Conservation (phyloP, 2,888 invertebrate genomes). For the Aleiodes testaceus region DNA sequence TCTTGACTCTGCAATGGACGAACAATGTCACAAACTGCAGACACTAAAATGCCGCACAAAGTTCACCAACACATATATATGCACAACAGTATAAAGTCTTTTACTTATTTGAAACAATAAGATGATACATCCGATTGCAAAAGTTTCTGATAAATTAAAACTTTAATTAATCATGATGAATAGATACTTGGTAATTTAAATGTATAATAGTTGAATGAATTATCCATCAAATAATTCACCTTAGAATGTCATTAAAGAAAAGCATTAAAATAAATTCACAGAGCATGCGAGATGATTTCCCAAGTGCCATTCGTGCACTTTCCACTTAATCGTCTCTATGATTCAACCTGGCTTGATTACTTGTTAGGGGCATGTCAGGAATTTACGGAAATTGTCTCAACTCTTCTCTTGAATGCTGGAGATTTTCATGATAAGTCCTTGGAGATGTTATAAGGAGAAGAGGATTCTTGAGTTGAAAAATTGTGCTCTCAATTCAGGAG, state of each 20-base stretch:
- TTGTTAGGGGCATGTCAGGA: slow-evolving; percentile 23
- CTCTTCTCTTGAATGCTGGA: slow-evolving; percentile 17
- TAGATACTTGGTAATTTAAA: background rate
- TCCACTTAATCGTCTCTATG: slow-evolving; percentile 61
- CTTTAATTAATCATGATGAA: background rate
- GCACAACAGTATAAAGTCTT: no score
- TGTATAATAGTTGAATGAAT: background rate
- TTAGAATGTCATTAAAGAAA: slow-evolving; percentile 18
- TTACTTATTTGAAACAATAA: no score
- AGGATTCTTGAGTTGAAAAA: no score
- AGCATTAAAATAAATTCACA: slow-evolving; percentile 9
- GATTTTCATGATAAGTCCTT: background rate
- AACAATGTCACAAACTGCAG: slow-evolving; percentile 20
- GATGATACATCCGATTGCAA: background rate
- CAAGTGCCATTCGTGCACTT: slow-evolving; percentile 59
- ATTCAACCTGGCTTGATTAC: slow-evolving; percentile 59
- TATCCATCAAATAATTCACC: background rate
- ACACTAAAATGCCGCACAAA: slow-evolving; percentile 1
- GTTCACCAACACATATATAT: background rate
- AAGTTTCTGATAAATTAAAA: slow-evolving; percentile 7
- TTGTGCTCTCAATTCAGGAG: no score
- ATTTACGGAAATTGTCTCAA: slow-evolving; percentile 16
- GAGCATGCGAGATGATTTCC: slow-evolving; percentile 64
- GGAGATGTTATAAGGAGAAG: no score
- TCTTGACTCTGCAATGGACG: slow-evolving; percentile 9